Evolutionary conservation across 2,113 vertebrate species (phyloP), one percentile per base, ranked within the genome.

Genomic region (Phycodurus eques): DNA sequence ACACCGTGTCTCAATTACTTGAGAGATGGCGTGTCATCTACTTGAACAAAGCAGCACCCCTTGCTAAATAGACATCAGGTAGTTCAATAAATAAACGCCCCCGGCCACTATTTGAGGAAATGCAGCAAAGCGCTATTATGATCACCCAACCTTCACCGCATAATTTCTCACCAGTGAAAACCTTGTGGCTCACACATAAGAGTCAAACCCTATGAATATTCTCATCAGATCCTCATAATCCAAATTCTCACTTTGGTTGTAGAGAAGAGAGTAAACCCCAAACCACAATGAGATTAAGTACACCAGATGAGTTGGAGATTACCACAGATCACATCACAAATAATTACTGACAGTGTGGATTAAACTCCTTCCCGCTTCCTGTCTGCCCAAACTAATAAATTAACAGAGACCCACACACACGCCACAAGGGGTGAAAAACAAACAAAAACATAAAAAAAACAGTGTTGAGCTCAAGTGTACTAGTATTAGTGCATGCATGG

Each of bases 301-400:
- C 53, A 51, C 17, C 59, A 70, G 80, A 81, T 87, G 65, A 85
- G 65, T 44, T 19, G 62, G 39, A 83, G 80, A 75, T 84, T 79
- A 84, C 67, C 66, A n/a, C 74, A 68, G 81, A 82, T 83, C 70
- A 72, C 31, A 76, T 66, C 68, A 65, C 70, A 70, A 57, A 42
- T 75, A 61, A 71, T 85, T 72, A 81, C 70, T 62, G 68, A 67
- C 42, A 67, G 53, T 75, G 60, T 63, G 83, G 80, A 87, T 83
- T 76, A 81, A 75, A 86, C 61, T 2, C 67, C 54, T 57, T 78
- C 60, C 71, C 62, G 31, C 77, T 80, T 54, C 17, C 63, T 43
- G 60, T 14, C 66, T 66, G 64, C 60, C 54, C 64, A 61, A 83
- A 31, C 60, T 59, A 63, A 75, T 44, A 72, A 59, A 51, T 47